A percentile compares a stretch with the other conserved stretches of the same genome.
phyloP scores from a whole-genome alignment of 2,888 invertebrate genomes.

The Dryomyza anilis region DNA sequence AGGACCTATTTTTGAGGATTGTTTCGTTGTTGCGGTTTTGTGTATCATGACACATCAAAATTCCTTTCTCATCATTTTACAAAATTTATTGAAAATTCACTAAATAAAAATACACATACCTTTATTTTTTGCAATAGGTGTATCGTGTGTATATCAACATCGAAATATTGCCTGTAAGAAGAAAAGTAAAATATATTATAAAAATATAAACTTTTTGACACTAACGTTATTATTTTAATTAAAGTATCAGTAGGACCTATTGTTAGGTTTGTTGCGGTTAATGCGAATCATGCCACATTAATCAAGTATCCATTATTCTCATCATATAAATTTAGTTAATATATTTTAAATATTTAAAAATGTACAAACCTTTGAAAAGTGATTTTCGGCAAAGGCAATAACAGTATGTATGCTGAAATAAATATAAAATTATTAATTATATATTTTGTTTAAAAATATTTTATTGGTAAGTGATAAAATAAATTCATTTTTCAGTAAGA shows the following conservation, averaged over 20 bases:
- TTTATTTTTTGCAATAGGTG: background rate
- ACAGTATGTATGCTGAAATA: too few species aligned
- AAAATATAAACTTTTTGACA: too few species aligned
- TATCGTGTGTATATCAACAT: background rate
- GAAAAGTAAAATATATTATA: too few species aligned
- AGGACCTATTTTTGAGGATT: slow-evolving; percentile 52
- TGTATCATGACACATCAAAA: slow-evolving; percentile 49
- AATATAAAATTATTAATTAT: too few species aligned
- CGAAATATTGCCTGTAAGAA: background rate
- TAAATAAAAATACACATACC: slow-evolving; percentile 1
- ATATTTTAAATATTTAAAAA: background rate
- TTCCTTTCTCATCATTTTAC: slow-evolving; percentile 36
- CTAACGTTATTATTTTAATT: too few species aligned
- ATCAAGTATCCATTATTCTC: slow-evolving; percentile 42
- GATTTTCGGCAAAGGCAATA: too few species aligned
- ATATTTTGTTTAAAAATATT: too few species aligned
- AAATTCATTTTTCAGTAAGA: slow-evolving; percentile 45
- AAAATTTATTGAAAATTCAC: background rate
- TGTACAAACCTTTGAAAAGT: background rate
- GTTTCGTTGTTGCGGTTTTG: slow-evolving; percentile 53
- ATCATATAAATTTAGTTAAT: slow-evolving; percentile 35
- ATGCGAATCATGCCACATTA: slow-evolving; percentile 41
- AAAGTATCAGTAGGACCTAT: slow-evolving; percentile 35
- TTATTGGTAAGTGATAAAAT: too few species aligned
- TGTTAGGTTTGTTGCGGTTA: slow-evolving; percentile 42